Percentiles rank a stretch among this genome's conserved stretches.
phyloP scores from a whole-genome alignment of 2,113 vertebrate genomes.

The Nibea coibor region DNA sequence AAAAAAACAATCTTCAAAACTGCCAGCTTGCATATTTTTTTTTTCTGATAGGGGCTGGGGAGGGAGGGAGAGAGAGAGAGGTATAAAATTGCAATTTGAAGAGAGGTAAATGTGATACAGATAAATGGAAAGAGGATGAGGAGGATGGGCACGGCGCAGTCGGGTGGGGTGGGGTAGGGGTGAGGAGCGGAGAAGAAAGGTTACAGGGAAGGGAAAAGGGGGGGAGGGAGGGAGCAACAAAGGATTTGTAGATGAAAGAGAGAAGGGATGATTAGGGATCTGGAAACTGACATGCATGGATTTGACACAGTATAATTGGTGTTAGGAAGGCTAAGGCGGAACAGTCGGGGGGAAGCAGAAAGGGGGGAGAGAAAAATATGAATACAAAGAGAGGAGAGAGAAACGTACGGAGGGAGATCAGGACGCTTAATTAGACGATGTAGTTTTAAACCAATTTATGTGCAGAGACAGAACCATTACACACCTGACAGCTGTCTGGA shows the following conservation, averaged over 20 bases:
- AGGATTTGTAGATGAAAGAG: slow-evolving; percentile 80
- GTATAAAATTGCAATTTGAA: slow-evolving; percentile 45
- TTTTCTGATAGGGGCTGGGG: slow-evolving; percentile 7
- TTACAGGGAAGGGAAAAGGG: slow-evolving; percentile 56
- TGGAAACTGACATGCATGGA: slow-evolving; percentile 81
- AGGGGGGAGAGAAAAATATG: slow-evolving; percentile 39
- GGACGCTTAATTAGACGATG: slow-evolving; percentile 49
- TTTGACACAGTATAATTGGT: slow-evolving; percentile 83
- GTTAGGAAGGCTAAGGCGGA: slow-evolving; percentile 68
- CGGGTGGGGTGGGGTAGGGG: slow-evolving; percentile 53
- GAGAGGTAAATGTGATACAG: slow-evolving; percentile 41
- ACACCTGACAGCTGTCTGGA: slow-evolving; percentile 21
- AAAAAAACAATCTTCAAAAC: slow-evolving; percentile 22
- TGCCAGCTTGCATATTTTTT: background rate
- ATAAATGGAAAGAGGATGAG: slow-evolving; percentile 55
- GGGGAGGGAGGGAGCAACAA: slow-evolving; percentile 75
- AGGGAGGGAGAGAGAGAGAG: background rate
- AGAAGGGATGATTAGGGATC: slow-evolving; percentile 80
- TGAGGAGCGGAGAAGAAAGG: slow-evolving; percentile 63
- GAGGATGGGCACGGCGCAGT: slow-evolving; percentile 50
- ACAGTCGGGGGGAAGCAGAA: slow-evolving; percentile 41
- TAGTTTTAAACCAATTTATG: slow-evolving; percentile 33
- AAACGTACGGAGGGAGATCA: slow-evolving; percentile 33
- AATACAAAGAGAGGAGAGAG: slow-evolving; percentile 48
- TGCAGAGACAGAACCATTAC: slow-evolving; percentile 30